Evolutionary conservation across 2,113 vertebrate genomes (phyloP).

Genomic region (Typhlomys cinereus): DNA sequence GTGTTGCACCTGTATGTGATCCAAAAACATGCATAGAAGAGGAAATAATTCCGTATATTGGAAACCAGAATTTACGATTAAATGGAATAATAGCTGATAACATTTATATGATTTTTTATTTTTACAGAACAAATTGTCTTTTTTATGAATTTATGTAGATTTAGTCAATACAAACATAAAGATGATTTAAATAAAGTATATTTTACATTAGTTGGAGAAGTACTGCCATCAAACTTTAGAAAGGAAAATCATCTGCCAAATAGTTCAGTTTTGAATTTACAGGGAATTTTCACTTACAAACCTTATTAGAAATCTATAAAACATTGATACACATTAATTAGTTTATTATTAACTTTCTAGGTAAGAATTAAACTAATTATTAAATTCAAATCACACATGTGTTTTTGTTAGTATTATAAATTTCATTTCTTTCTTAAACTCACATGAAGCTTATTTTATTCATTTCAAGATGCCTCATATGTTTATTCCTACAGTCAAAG

Average conservation of each 20-base stretch:
- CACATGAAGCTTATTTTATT: not conserved
- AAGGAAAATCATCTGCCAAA: not conserved
- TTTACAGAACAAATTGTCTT: not conserved
- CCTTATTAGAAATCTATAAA: not conserved
- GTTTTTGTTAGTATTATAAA: not conserved
- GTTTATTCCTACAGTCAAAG: not conserved
- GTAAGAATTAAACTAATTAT: not conserved
- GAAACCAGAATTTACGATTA: not conserved
- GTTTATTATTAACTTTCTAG: not conserved
- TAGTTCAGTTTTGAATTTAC: not conserved
- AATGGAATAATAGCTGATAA: not conserved
- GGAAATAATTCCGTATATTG: not conserved
- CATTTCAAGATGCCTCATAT: not conserved
- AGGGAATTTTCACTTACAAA: not conserved
- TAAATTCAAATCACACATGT: not conserved
- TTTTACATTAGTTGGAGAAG: not conserved
- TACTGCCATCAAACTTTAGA: not conserved
- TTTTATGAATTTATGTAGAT: not conserved
- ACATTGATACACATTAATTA: not conserved
- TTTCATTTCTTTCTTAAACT: not conserved
- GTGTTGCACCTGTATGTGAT: not conserved
- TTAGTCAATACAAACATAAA: not conserved
- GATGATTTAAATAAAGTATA: not conserved
- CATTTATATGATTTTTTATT: not conserved
- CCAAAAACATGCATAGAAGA: not conserved